Base-by-base conservation (phyloP, 1,140 invertebrate genomes). In the Marisa cornuarietis region DNA sequence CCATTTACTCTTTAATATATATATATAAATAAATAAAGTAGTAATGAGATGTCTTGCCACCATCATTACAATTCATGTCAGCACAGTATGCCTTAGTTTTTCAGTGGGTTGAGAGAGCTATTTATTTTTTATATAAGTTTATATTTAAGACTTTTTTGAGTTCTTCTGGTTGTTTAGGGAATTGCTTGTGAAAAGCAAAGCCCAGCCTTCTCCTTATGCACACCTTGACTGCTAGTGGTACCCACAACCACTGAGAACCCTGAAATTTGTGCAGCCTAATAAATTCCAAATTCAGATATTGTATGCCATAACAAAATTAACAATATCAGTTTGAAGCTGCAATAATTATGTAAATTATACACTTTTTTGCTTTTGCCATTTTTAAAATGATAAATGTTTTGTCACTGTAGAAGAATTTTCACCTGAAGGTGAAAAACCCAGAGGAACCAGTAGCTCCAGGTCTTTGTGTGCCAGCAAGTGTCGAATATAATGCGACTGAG, bases 401-500 rank as follows among this genome's bases (percentile, higher is more conserved):
- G 54, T 54, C 13, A 72, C 49, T 72, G 20, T 42, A 54, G 42
- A 78, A 91, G 89, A 80, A 84, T 68, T 91, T 91, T 79, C 84
- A 80, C 42, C 76, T 91, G 75, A 90, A 88, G 86, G 88, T 89
- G 61, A 90, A 89, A 80, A 91, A 89, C 79, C 89, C 88, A 68
- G 87, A 88, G 51, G 85, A 87, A 62, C 85, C 89, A 77, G 86
- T 91, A 49, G 89, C 90, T 16, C 84, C 90, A 51, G 90, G 90
- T 20, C 79, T 91, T 71, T 81, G 85, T 84, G 88, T 91, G 26
- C 75, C 86, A 52, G 90, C 87, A 71, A 76, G 86, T 14, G 79
- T 91, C 22, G 87, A 89, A 79, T 91, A 87, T 84, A 83, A 83
- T 79, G 84, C 85, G 14, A 83, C 65, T n/a, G 84, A 87, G 63